Conservation (phyloP, 2,113 vertebrate species). For the Larimichthys crocea region DNA sequence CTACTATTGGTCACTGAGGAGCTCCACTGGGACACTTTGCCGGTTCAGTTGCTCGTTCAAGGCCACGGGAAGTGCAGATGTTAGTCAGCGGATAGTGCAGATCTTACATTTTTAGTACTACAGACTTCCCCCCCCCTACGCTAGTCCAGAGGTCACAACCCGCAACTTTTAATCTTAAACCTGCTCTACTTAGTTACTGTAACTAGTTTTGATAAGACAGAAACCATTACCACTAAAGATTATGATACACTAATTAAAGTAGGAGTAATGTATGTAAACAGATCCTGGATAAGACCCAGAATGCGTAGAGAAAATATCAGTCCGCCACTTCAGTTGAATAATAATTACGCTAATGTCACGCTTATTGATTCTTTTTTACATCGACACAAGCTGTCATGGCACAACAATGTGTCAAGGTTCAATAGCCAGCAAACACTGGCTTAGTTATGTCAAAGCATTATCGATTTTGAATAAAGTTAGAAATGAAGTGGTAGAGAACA, state of each 20-base stretch:
- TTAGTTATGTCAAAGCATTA: slow-evolving; percentile 18
- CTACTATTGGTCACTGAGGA: slow-evolving; percentile 12
- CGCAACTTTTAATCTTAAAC: not conserved
- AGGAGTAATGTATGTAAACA: slow-evolving; percentile 25
- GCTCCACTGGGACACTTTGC: slow-evolving; percentile 27
- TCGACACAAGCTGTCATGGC: slow-evolving; percentile 19
- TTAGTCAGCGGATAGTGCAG: not conserved
- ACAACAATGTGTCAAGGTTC: slow-evolving; percentile 4
- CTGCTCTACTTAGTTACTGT: too few species aligned
- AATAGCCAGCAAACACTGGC: not conserved
- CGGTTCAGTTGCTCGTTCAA: slow-evolving; percentile 22
- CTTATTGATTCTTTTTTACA: slow-evolving; percentile 40
- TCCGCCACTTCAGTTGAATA: slow-evolving; percentile 28
- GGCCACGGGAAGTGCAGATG: slow-evolving; percentile 21
- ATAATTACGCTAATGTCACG: slow-evolving; percentile 37
- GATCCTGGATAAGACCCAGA: slow-evolving; percentile 32
- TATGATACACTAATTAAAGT: slow-evolving; percentile 19
- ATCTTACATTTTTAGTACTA: not conserved
- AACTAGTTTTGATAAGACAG: not conserved
- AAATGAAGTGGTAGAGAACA: not conserved
- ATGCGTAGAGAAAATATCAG: not conserved
- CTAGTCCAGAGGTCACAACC: not conserved
- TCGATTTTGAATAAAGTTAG: slow-evolving; percentile 36
- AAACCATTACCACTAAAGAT: not conserved
- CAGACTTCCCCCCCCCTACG: not conserved